Conservation (phyloP, 2,113 vertebrate species). For the Corvus hawaiiensis region DNA sequence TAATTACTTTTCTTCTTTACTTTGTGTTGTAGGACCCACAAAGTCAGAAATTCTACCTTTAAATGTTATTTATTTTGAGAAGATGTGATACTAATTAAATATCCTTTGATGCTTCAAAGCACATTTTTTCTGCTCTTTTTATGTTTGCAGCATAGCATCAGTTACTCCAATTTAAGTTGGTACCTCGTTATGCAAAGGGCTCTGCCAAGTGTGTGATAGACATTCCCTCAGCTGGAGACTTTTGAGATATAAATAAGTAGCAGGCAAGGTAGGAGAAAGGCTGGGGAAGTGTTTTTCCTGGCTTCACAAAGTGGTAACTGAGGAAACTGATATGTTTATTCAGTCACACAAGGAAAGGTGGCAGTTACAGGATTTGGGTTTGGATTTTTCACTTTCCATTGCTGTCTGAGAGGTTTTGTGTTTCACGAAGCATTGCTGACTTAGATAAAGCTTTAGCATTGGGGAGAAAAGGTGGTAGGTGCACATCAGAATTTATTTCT, state of each 20-base stretch:
- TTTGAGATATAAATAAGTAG: slow-evolving; percentile 3
- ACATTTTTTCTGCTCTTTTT: background rate
- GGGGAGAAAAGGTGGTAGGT: background rate
- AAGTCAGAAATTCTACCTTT: slow-evolving; percentile 40
- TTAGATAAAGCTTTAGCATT: background rate
- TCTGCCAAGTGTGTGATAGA: background rate
- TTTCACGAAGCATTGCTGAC: background rate
- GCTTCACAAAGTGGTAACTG: background rate
- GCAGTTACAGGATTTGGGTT: background rate
- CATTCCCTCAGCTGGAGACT: background rate
- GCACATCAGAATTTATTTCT: background rate
- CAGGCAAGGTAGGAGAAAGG: background rate
- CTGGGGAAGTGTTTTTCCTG: background rate
- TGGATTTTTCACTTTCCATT: background rate
- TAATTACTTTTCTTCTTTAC: slow-evolving; percentile 40
- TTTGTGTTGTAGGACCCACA: background rate
- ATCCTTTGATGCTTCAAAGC: slow-evolving; percentile 46
- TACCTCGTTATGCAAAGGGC: background rate
- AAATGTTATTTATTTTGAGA: slow-evolving; percentile 26
- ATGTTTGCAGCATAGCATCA: slow-evolving; percentile 5
- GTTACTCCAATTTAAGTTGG: background rate
- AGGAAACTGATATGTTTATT: background rate
- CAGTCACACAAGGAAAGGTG: background rate
- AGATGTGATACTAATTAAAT: slow-evolving; percentile 40
- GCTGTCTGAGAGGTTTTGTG: background rate